Base-by-base conservation (phyloP, 2,113 vertebrate species). In the Himantopus leucocephalus region DNA sequence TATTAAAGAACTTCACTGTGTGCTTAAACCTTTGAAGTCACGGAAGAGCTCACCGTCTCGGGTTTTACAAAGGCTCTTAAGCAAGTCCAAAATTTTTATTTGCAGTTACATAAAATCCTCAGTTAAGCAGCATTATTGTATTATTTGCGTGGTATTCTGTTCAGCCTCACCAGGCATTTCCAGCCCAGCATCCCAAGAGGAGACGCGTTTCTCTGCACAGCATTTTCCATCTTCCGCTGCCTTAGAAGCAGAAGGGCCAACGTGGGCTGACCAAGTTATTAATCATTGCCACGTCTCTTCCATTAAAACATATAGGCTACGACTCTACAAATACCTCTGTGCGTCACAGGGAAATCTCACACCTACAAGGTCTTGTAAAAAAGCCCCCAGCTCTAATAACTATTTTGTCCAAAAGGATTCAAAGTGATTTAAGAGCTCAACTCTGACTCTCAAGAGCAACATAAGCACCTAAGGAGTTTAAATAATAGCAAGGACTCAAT, bases 351-450 rank as follows among this genome's bases (percentile, higher is more conserved):
- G 86, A 93, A 89, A 78, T 70, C 85, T 93, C 92, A 90, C 8
- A 1, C 47, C 59, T 39, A 67, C 2, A 1, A 83, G 71, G 82
- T 76, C 90, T 80, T 64, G 78, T 75, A 68, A 78, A 91, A 96
- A 90, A 75, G 80, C 56, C 70, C 90, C 74, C 74, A 94, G 90
- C 66, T 82, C 48, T 88, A 88, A 79, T 88, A 91, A 82, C 84
- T 94, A 12, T 41, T 94, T 76, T 58, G 74, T 85, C 84, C 96
- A 68, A 94, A 93, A 96, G 83, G 60, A 91, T 72, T 78, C 83
- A 34, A 82, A 89, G 85, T 76, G 94, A 96, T 97, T 95, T 92
- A 96, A 95, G 74, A 90, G 77, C 92, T 88, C 73, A 50, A 45
- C 82, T 64, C 83, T 76, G 91, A 82, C 94, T 96, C 92, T 95